Conservation (phyloP, 2,113 vertebrate genomes). For the Carettochelys insculpta region DNA sequence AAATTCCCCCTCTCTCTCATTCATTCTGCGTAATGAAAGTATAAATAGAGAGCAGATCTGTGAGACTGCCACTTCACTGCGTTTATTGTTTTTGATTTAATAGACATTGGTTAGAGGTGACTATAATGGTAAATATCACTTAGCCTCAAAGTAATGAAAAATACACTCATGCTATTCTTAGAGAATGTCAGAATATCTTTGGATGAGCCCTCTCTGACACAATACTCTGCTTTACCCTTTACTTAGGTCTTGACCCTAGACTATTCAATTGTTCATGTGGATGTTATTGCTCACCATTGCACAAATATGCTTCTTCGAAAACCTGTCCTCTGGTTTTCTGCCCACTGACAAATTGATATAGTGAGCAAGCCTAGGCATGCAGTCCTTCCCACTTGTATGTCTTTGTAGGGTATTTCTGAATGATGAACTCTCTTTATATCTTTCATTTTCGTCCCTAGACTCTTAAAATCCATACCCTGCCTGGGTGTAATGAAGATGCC, state of each 20-base stretch:
- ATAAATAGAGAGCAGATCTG: neutral
- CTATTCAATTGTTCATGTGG: neutral
- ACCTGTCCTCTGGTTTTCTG: neutral
- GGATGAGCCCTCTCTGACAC: neutral
- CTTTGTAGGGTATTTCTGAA: neutral
- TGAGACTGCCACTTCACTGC: neutral
- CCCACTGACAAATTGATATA: neutral
- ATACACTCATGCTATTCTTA: neutral
- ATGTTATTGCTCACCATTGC: neutral
- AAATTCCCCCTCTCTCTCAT: neutral
- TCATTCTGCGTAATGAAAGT: neutral
- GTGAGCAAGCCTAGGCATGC: neutral
- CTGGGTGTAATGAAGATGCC: neutral
- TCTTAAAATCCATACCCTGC: neutral
- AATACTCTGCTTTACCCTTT: neutral
- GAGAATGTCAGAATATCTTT: neutral
- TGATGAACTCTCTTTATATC: neutral
- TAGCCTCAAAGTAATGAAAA: neutral
- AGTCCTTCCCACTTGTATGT: neutral
- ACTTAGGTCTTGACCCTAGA: neutral
- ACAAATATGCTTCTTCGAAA: neutral
- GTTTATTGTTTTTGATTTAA: neutral
- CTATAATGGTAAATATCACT: neutral
- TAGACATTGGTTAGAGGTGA: neutral
- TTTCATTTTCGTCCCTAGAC: no score